Evolutionary conservation across 2,888 invertebrate genomes (phyloP), one percentile per base, ranked within the genome.

Genomic region (Augochlorella aurata): DNA sequence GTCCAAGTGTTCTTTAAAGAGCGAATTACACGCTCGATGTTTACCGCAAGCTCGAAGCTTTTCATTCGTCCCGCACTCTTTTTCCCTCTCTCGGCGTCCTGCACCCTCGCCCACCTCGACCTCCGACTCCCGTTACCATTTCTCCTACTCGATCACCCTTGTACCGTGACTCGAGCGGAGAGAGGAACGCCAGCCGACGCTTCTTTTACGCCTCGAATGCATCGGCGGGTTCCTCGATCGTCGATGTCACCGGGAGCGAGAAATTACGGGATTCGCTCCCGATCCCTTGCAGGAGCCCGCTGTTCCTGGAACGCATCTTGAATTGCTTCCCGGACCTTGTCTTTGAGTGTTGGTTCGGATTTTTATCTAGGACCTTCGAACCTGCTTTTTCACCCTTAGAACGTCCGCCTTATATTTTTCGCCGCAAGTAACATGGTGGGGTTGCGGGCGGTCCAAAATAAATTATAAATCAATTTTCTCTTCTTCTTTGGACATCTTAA

Each of bases 11-110:
- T 93, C 92, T 93, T 92, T 93, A 93, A 93, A 93, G 93, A 93
- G 93, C 92, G 91, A 93, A 93, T 93, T 93, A 93, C 92, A 92
- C 92, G 92, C 92, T 92, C 92, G 91, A 93, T 93, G 92, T 93
- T 93, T 92, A 89, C 91, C 88, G 90, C 90, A 81, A 88, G 90
- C 90, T 90, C 90, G 83, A 87, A 90, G 89, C 91, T 92, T 93
- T 93, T 92, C 92, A 92, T 91, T 82, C 89, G 79, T 84, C 84
- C 81, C 78, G 81, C 81, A 81, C 82, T 81, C 79, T 74, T 75
- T 74, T 85, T 79, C 73, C 72, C 83, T 79, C 83, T 74, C 65
- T 45, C 76, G 68, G 73, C 69, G 73, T 82, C 79, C 73, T 72
- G 63, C 75, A 50, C 75, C 74, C n/a, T 73, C 68, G 58, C 10